Percentiles rank a stretch among this genome's conserved stretches.
These are phyloP conservation scores for Anguilla marmorata DNA, from an alignment of 2,797 vertebrate genomes.

Conservation along the genomic window DNA sequence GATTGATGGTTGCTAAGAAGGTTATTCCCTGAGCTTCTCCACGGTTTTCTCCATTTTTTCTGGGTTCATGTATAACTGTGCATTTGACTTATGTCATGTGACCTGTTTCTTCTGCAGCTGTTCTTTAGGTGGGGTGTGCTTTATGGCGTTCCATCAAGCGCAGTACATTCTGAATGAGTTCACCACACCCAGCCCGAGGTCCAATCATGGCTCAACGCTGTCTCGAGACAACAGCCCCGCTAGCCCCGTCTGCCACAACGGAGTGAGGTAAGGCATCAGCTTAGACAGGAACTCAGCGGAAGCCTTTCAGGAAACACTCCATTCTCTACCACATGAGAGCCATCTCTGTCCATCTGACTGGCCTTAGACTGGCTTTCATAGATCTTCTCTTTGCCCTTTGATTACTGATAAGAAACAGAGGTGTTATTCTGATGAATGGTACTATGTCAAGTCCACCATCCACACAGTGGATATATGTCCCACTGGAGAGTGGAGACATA, in stretches of 20 bases:
- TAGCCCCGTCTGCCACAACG: slow-evolving; percentile 76
- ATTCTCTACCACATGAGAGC: not conserved
- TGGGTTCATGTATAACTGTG: not conserved
- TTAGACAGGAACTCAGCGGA: not conserved
- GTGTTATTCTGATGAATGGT: too few species aligned
- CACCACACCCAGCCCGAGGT: slow-evolving; percentile 79
- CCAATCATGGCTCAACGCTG: slow-evolving; percentile 74
- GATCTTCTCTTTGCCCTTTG: too few species aligned
- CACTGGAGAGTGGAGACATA: too few species aligned
- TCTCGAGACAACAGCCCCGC: slow-evolving; percentile 72
- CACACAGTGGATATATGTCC: too few species aligned
- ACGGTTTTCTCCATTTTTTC: not conserved
- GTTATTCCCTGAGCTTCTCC: not conserved
- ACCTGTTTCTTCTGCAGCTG: slow-evolving; percentile 72
- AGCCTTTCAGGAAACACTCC: not conserved
- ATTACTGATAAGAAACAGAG: too few species aligned
- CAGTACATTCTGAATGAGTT: slow-evolving; percentile 95
- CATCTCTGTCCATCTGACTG: too few species aligned
- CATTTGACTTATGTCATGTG: not conserved
- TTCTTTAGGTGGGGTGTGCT: slow-evolving; percentile 88
- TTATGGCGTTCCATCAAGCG: slow-evolving; percentile 95
- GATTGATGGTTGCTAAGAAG: not conserved
- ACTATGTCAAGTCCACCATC: too few species aligned
- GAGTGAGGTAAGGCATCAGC: slow-evolving; percentile 76
- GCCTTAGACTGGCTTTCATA: too few species aligned